phyloP scores from a whole-genome alignment of 2,888 invertebrate genomes.

The Melanotus villosus region DNA sequence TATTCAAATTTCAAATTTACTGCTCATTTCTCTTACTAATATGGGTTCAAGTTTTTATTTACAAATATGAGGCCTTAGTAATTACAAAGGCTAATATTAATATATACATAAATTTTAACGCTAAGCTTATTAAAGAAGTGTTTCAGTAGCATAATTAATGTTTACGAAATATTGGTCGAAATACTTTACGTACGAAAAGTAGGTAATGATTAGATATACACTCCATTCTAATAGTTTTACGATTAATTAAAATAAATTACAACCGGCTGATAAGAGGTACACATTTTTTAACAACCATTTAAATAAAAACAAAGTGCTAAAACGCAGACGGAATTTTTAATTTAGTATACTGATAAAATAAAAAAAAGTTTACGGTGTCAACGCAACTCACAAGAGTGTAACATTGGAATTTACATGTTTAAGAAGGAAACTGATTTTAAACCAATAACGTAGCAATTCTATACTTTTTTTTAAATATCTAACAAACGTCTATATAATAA shows the following conservation, averaged over 20 bases:
- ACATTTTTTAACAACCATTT: too few relatives aligned
- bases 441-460: background rate
- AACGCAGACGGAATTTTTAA: too few relatives aligned
- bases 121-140: background rate
- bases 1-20: too few relatives aligned
- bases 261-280: too few relatives aligned
- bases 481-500: too few relatives aligned
- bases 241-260: too few relatives aligned
- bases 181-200: constrained; percentile 2
- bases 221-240: background rate
- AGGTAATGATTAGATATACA: background rate
- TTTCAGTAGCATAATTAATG: background rate
- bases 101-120: background rate
- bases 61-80: background rate
- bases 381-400: too few relatives aligned
- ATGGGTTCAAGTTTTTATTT: background rate
- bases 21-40: background rate
- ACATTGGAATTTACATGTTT: background rate
- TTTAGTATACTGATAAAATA: too few relatives aligned
- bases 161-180: constrained; percentile 11
- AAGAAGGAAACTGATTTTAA: background rate
- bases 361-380: too few relatives aligned
- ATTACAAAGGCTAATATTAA: too few relatives aligned
- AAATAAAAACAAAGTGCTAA: too few relatives aligned
- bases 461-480: background rate